Evolutionary conservation across 2,797 vertebrate species (phyloP).

Genomic region (Dryobates pubescens): DNA sequence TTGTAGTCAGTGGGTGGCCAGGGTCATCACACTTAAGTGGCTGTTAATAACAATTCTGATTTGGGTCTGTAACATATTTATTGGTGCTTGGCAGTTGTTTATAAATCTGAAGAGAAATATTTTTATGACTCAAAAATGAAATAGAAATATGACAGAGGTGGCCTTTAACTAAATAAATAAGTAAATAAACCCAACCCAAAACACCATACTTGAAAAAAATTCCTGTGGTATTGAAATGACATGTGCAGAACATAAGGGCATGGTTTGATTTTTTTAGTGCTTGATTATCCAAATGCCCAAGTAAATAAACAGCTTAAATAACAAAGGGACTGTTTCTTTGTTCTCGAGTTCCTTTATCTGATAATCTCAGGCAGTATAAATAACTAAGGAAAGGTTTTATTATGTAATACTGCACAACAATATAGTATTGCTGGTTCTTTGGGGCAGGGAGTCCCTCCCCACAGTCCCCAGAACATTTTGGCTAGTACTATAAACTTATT

Average conservation of each 20-base stretch:
- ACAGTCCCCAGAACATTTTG: conserved; percentile 45
- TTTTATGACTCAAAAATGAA: conserved; percentile 41
- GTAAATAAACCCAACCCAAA: no score
- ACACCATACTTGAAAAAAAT: background rate
- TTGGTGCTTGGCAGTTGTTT: conserved; percentile 23
- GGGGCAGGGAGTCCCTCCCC: conserved; percentile 6
- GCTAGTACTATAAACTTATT: conserved; percentile 40
- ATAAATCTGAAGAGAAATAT: conserved; percentile 37
- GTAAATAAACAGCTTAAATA: conserved; percentile 40
- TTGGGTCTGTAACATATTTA: conserved; percentile 18
- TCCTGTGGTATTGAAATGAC: background rate
- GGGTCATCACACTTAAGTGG: background rate
- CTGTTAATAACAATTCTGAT: conserved; percentile 4
- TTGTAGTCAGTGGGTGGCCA: conserved; percentile 35
- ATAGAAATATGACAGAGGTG: conserved; percentile 27
- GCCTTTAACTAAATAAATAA: background rate
- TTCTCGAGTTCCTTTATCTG: conserved; percentile 51
- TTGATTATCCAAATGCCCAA: conserved; percentile 39
- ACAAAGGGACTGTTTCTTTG: conserved; percentile 49
- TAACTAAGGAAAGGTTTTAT: conserved; percentile 57
- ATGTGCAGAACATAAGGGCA: conserved; percentile 36
- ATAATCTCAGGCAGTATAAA: conserved; percentile 54
- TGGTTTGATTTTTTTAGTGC: background rate
- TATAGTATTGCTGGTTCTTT: conserved; percentile 26
- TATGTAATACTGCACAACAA: conserved; percentile 13